Conservation (phyloP, 1,140 invertebrate species). For the Aphelenchoides fujianensis region DNA sequence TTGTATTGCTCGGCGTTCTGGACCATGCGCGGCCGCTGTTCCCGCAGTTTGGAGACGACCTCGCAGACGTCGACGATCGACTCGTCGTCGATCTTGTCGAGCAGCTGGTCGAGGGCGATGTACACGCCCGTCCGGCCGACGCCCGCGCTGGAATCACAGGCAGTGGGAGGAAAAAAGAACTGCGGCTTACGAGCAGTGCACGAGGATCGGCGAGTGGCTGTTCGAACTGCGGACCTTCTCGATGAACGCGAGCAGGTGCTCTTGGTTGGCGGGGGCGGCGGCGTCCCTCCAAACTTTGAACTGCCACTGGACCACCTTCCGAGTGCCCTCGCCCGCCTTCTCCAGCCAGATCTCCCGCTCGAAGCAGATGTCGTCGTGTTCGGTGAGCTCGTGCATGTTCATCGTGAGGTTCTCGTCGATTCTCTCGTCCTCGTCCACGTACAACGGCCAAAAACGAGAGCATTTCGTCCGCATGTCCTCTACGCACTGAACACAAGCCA, state of each 20-base stretch:
- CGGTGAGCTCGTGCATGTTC: slow-evolving; percentile 42
- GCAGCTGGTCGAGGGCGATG: slow-evolving; percentile 63
- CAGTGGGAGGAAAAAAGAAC: slow-evolving; percentile 8
- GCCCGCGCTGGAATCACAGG: slow-evolving; percentile 62
- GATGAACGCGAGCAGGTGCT: slow-evolving; percentile 40
- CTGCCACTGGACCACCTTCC: slow-evolving; percentile 53
- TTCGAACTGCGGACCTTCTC: slow-evolving; percentile 34
- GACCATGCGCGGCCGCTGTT: slow-evolving; percentile 64
- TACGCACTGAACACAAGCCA: not conserved
- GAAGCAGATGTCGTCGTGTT: slow-evolving; percentile 48
- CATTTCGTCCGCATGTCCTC: slow-evolving; percentile 40
- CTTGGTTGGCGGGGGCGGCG: slow-evolving; percentile 24
- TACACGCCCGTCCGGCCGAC: slow-evolving; percentile 65
- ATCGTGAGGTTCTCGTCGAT: slow-evolving; percentile 28
- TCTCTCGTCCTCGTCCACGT: slow-evolving; percentile 35
- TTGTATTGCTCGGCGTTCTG: slow-evolving; percentile 58
- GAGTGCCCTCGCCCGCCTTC: slow-evolving; percentile 29
- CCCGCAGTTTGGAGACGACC: slow-evolving; percentile 62
- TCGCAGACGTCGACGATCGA: slow-evolving; percentile 62
- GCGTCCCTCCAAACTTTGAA: slow-evolving; percentile 46
- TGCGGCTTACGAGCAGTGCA: slow-evolving; percentile 52
- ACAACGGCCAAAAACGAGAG: slow-evolving; percentile 46
- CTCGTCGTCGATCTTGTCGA: slow-evolving; percentile 62
- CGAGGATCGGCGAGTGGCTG: slow-evolving; percentile 33
- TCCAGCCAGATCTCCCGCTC: slow-evolving; percentile 47